Evolutionary conservation across 2,888 invertebrate genomes (phyloP).

Genomic region (Phyllotreta cruciferae): DNA sequence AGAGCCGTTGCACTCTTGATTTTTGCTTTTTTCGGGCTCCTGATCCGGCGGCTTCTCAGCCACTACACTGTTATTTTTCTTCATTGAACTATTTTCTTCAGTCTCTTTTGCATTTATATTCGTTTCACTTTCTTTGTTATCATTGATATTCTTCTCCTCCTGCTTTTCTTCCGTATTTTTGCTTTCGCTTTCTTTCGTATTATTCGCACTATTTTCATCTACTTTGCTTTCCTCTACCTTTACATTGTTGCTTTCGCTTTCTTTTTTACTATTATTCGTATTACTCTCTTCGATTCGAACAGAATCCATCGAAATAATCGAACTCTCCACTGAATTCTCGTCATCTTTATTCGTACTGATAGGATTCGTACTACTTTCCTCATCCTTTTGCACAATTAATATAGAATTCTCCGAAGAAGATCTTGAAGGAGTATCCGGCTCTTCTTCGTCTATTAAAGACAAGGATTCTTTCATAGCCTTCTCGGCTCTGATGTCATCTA

Average conservation of each 20-base stretch:
- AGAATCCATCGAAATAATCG: not conserved
- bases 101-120: constrained; percentile 1
- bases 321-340: not conserved
- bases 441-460: constrained; percentile 66
- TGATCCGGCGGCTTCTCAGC: too few species aligned
- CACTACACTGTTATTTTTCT: too few species aligned
- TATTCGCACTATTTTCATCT: not conserved
- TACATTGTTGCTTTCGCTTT: not conserved
- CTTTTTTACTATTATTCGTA: constrained; percentile 3
- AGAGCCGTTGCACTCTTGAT: too few species aligned
- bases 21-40: too few species aligned
- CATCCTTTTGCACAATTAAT: constrained; percentile 48
- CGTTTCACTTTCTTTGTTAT: not conserved
- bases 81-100: constrained; percentile 30
- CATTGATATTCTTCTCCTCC: not conserved
- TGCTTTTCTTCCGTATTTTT: not conserved
- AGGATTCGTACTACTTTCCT: constrained; percentile 6
- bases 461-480: constrained; percentile 80
- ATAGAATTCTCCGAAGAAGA: constrained; percentile 58
- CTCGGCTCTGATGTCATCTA: constrained; percentile 77
- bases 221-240: not conserved
- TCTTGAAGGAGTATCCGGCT: constrained; percentile 66
- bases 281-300: constrained; percentile 1
- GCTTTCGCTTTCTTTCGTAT: constrained; percentile 1
- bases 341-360: constrained; percentile 16